A percentile compares a stretch with the other conserved stretches of the same genome.
Conservation (phyloP, 2,797 vertebrate genomes). For the Paedocypris micromegethes region DNA sequence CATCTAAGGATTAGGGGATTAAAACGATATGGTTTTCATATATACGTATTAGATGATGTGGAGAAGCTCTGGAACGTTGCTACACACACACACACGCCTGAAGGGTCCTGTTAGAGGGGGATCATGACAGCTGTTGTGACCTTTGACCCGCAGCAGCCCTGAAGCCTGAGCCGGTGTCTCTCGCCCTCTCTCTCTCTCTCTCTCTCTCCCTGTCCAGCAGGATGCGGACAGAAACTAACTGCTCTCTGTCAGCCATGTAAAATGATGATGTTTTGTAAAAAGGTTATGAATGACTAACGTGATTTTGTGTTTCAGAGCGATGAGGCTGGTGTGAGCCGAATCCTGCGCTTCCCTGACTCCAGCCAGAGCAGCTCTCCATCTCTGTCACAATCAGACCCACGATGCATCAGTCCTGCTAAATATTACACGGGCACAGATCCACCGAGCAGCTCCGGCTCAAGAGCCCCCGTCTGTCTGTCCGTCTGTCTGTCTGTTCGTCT, state of each 20-base stretch:
- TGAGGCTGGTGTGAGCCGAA: conserved; percentile 11
- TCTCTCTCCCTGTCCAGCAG: not conserved
- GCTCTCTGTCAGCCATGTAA: conserved; percentile 4
- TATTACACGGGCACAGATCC: not conserved
- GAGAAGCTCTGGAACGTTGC: too few species aligned
- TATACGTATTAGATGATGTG: too few species aligned
- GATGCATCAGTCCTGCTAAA: conserved; percentile 9
- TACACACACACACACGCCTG: too few species aligned
- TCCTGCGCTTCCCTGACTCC: not conserved
- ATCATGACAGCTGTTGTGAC: conserved; percentile 39
- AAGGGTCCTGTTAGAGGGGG: not conserved
- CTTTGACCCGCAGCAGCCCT: conserved; percentile 30
- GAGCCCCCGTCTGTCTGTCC: not conserved
- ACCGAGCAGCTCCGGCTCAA: conserved; percentile 6
- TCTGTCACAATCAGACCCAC: conserved; percentile 6
- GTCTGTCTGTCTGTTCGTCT: not conserved
- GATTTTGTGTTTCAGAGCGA: conserved; percentile 15
- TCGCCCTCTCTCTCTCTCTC: conserved; percentile 1
- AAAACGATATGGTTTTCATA: too few species aligned
- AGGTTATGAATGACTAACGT: conserved; percentile 20
- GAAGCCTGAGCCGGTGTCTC: conserved; percentile 27
- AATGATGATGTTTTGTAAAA: conserved; percentile 27
- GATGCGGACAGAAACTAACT: not conserved
- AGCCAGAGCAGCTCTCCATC: conserved; percentile 6
- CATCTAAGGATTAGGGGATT: too few species aligned